Base-by-base conservation (phyloP, 2,888 invertebrate genomes). In the Nemotelus pantherinus region DNA sequence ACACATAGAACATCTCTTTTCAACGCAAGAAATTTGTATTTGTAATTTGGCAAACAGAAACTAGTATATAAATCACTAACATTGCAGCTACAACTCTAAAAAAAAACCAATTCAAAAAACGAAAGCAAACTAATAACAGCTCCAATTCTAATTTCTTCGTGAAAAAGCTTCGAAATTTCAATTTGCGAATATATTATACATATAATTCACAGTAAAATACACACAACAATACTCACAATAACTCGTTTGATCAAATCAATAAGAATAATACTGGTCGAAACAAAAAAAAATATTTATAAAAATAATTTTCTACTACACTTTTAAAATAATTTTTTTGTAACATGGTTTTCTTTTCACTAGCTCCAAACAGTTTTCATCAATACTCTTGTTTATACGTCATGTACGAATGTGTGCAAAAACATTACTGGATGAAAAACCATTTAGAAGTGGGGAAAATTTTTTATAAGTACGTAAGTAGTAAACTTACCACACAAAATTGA, bases 401-500 rank as follows among this genome's bases (percentile, higher is more conserved):
- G 41, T n/a, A 58, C 25, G 4, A n/a, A 39, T 60, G 7, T 60
- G 39, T 39, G 60, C 60, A 50, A 50, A 50, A 50, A 7, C 9
- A 50, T 50, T 9, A 25, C 25, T 41, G 25, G 45, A 65, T 70
- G 58, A 58, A 68, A 77, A 79, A 76, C 55, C 57, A 70, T 58
- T 77, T 77, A 60, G 41, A 78, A 78, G 82, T 82, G 84, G 84
- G 84, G 82, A 83, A 50, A 43, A 57, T 57, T 57, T 48, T 25
- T 67, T 47, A 48, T 67, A 47, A 43, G 43, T 55, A 70, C 47
- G 70, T 55, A 70, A 43, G 47, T 53, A 47, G 53, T 70, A 74
- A 87, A 87, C 86, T 87, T 87, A 87, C 86, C 86, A 87, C 86
- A 87, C 86, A 87, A 87, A 87, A 87, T 86, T 85, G 84, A 82